Conservation (phyloP, 1,140 invertebrate genomes). For the Papilio xuthus region DNA sequence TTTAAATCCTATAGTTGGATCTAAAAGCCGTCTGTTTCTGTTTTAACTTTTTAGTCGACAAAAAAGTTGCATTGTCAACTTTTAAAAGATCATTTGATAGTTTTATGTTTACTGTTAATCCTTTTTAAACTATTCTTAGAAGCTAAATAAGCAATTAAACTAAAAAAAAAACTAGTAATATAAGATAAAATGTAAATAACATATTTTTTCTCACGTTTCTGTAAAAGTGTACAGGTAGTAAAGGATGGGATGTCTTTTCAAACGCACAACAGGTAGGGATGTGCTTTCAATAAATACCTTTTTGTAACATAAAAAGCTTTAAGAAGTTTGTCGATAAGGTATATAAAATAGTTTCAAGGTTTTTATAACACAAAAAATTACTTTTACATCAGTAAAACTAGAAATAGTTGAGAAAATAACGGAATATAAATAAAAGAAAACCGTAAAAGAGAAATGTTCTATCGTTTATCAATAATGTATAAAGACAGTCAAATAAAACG, state of each 20-base stretch:
- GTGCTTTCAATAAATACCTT: background rate
- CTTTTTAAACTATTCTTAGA: background rate
- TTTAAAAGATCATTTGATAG: no score
- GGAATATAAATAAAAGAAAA: no score
- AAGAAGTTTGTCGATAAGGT: background rate
- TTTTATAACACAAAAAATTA: background rate
- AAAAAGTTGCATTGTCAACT: no score
- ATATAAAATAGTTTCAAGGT: background rate
- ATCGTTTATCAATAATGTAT: no score
- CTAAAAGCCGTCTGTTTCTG: no score
- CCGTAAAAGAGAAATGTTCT: no score
- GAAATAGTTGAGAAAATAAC: background rate
- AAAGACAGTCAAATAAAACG: no score
- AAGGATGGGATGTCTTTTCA: background rate
- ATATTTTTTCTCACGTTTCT: background rate
- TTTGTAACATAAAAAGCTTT: conserved; percentile 1
- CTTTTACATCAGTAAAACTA: background rate
- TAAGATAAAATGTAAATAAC: background rate
- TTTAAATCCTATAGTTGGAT: background rate
- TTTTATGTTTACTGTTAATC: background rate
- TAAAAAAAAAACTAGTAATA: background rate
- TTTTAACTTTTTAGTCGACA: no score
- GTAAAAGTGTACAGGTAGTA: background rate
- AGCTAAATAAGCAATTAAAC: background rate
- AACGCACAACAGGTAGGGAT: conserved; percentile 1